Conservation (phyloP, 2,797 vertebrate species). For the Eospalax fontanierii region DNA sequence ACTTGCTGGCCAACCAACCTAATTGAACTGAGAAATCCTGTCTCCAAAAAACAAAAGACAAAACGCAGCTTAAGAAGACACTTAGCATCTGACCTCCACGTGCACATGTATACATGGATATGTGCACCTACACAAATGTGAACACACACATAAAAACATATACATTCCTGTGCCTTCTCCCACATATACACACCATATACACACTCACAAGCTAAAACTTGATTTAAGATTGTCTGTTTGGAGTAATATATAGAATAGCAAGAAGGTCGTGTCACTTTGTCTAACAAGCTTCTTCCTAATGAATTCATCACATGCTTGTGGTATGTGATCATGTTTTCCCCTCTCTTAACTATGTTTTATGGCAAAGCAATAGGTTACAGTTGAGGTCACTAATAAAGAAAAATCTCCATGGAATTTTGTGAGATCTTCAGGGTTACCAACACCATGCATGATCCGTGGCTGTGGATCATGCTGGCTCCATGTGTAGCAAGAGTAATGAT, state of each 20-base stretch:
- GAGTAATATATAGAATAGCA: conserved; percentile 46
- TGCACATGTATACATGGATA: neutral
- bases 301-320: neutral
- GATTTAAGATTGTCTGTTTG: conserved; percentile 51
- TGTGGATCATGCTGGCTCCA: no score
- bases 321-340: neutral
- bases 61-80: neutral
- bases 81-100: neutral
- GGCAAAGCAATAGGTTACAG: neutral
- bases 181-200: no score
- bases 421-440: neutral
- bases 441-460: no score
- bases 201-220: no score
- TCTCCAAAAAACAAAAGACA: neutral
- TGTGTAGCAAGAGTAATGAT: fast-evolving
- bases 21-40: neutral
- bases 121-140: neutral
- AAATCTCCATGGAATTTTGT: neutral
- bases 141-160: no score
- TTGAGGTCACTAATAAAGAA: neutral
- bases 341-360: neutral
- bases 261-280: neutral
- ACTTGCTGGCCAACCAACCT: neutral
- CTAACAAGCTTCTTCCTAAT: neutral
- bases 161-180: no score